Evolutionary conservation across 2,888 invertebrate species (phyloP).

Genomic region (Antheraea assamensis): DNA sequence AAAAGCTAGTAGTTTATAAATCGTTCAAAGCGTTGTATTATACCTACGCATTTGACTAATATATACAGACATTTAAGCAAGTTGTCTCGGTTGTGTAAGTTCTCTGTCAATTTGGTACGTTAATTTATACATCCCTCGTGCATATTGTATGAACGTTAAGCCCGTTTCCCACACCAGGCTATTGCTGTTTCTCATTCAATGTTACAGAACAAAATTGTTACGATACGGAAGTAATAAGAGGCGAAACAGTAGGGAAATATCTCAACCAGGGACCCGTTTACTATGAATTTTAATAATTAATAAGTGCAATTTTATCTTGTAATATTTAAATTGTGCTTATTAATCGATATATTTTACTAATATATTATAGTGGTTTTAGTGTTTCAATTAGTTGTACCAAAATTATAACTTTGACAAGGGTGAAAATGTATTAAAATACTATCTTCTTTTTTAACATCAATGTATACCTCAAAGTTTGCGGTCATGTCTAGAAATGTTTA

Average conservation of each 20-base stretch:
- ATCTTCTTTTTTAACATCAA: background rate
- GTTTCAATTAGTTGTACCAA: background rate
- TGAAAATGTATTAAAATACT: background rate
- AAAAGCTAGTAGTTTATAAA: background rate
- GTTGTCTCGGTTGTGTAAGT: constrained; percentile 19
- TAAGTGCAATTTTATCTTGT: background rate
- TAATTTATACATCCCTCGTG: constrained; percentile 26
- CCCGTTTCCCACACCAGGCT: constrained; percentile 15
- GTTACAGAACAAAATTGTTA: constrained; percentile 15
- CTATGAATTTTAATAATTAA: background rate
- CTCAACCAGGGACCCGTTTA: background rate
- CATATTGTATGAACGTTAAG: constrained; percentile 33
- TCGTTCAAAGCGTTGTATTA: background rate
- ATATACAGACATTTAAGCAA: background rate
- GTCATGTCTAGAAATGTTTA: background rate
- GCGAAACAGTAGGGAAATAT: background rate
- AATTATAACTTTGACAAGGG: background rate
- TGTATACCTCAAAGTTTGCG: background rate
- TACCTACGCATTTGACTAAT: background rate
- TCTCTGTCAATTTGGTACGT: constrained; percentile 21
- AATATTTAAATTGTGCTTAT: background rate
- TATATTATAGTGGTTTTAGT: background rate
- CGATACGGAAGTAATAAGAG: background rate
- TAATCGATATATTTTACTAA: too few relatives aligned
- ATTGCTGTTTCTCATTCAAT: constrained; percentile 19